These are phyloP conservation scores for Drosophila subobscura DNA, from an alignment of 1,140 invertebrate species.

Conservation along the genomic window DNA sequence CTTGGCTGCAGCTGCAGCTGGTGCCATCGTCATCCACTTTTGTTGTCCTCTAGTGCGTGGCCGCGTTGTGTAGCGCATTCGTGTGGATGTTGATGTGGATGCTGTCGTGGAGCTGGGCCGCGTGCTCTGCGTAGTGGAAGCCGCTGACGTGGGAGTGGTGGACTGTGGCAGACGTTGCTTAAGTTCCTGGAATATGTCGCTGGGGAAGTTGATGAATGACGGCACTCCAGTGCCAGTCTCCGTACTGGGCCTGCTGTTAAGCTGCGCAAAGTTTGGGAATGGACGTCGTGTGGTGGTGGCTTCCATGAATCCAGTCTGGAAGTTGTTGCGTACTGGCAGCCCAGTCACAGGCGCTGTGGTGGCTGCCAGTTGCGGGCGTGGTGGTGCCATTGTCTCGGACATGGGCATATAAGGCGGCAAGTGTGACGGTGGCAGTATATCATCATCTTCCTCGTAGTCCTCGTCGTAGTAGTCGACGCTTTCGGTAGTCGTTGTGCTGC, in stretches of 20 bases:
- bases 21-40: slow-evolving; percentile 56
- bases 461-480: slow-evolving; percentile 68
- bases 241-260: slow-evolving; percentile 40
- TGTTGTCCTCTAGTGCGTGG: slow-evolving; percentile 70
- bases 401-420: slow-evolving; percentile 86
- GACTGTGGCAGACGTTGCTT: slow-evolving; percentile 63
- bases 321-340: slow-evolving; percentile 19
- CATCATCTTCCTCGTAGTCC: slow-evolving; percentile 84
- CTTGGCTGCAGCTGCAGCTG: slow-evolving; percentile 16
- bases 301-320: slow-evolving; percentile 66
- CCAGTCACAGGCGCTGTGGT: slow-evolving; percentile 20
- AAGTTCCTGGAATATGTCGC: slow-evolving; percentile 79
- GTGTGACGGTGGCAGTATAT: slow-evolving; percentile 84
- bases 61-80: slow-evolving; percentile 57
- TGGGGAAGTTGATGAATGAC: slow-evolving; percentile 79
- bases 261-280: slow-evolving; percentile 54
- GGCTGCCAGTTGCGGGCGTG: slow-evolving; percentile 57
- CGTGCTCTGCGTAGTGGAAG: slow-evolving; percentile 67
- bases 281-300: slow-evolving; percentile 76
- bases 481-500: slow-evolving; percentile 43
- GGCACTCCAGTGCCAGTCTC: slow-evolving; percentile 58
- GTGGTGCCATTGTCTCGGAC: slow-evolving; percentile 84
- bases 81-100: slow-evolving; percentile 31
- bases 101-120: slow-evolving; percentile 70
- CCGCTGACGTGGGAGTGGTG: slow-evolving; percentile 63